Evolutionary conservation across 2,888 invertebrate genomes (phyloP).

Genomic region (Pediacus dermestoides): DNA sequence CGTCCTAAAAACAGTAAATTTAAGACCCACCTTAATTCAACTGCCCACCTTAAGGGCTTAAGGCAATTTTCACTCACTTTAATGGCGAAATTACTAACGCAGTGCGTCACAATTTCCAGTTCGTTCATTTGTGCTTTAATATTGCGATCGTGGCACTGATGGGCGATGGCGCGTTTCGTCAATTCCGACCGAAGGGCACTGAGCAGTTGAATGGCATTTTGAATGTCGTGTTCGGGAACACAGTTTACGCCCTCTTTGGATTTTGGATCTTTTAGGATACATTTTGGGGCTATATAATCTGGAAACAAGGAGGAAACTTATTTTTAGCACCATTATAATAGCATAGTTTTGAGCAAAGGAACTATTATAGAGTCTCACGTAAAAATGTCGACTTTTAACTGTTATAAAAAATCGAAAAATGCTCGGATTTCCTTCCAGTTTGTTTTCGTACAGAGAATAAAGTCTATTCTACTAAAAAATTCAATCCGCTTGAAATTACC

Average conservation of each 20-base stretch:
- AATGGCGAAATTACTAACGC: constrained; percentile 47
- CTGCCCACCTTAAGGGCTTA: no score
- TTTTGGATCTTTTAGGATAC: constrained; percentile 53
- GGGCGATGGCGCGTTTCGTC: constrained; percentile 56
- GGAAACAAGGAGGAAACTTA: constrained; percentile 11
- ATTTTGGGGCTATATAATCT: no score
- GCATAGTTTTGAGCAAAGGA: no score
- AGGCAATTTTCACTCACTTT: constrained; percentile 42
- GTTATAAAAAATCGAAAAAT: no score
- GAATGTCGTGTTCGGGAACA: constrained; percentile 59
- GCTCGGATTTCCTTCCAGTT: no score
- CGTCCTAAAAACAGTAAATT: constrained; percentile 52
- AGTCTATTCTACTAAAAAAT: no score
- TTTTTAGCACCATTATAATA: not conserved
- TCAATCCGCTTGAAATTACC: no score
- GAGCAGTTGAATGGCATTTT: constrained; percentile 61
- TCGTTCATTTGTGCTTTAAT: constrained; percentile 60
- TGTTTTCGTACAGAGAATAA: no score
- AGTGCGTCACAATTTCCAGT: constrained; percentile 58
- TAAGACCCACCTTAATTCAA: no score
- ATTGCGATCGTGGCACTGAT: constrained; percentile 55
- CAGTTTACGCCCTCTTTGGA: constrained; percentile 62
- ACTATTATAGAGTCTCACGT: no score
- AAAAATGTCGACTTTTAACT: no score
- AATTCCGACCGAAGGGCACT: constrained; percentile 65